Conservation (phyloP, 2,888 invertebrate genomes). For the Rotaria macrura region DNA sequence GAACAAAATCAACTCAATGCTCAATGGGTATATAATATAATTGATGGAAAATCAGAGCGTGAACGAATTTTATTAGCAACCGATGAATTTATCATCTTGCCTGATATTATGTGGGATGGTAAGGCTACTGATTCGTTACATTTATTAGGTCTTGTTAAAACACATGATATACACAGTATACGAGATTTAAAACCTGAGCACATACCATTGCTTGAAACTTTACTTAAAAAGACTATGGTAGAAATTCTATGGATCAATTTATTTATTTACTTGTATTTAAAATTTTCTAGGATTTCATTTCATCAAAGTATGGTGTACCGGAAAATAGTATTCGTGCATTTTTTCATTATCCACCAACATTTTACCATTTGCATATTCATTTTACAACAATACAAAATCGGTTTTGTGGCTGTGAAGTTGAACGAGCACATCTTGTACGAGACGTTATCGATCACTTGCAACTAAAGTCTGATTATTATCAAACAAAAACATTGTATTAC, state of each 20-base stretch:
- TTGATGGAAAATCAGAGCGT: conserved; percentile 76
- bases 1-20: conserved; percentile 7
- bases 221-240: conserved; percentile 65
- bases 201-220: conserved; percentile 69
- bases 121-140: conserved; percentile 66
- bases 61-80: conserved; percentile 78
- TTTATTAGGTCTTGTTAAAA: conserved; percentile 67
- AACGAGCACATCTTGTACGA: conserved; percentile 73
- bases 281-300: not conserved
- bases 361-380: conserved; percentile 89
- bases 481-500: conserved; percentile 69
- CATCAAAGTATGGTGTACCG: not conserved
- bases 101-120: conserved; percentile 93
- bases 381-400: conserved; percentile 60
- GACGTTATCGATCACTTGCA: conserved; percentile 81
- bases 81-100: conserved; percentile 70
- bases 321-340: conserved; percentile 57
- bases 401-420: conserved; percentile 63
- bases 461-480: conserved; percentile 69
- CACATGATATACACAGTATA: conserved; percentile 65
- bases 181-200: conserved; percentile 69
- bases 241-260: conserved; percentile 39
- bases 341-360: conserved; percentile 89
- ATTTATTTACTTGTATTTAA: not conserved
- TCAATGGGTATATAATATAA: conserved; percentile 91